Base-by-base conservation (phyloP, 1,140 invertebrate genomes). In the Drosophila yakuba region DNA sequence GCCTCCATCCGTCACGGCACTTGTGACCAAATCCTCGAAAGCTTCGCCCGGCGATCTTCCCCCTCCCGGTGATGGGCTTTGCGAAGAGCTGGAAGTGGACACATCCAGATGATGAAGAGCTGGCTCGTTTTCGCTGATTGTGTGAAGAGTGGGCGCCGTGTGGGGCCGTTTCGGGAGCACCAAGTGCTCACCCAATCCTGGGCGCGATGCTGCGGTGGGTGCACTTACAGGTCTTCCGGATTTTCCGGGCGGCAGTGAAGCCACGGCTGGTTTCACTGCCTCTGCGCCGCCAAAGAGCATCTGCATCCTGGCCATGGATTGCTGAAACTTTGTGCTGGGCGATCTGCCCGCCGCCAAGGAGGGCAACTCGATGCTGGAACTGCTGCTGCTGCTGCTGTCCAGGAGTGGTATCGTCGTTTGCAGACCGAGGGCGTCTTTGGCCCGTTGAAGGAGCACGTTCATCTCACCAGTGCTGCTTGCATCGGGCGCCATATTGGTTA, bases 251-350 rank as follows among this genome's bases (percentile, higher is more conserved):
- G 44, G 4, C n/a, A 38, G 4, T 1, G 10, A 0, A 7, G 3
- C 1, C 3, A 3, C 28, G 23, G 4, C 15, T 41, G 20, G 15
- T n/a, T 11, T 69, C 23, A 10, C 12, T 20, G 67, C 4, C 39
- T 20, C 23, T 11, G 15, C 43, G 4, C 56, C 74, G 10, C 44
- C 81, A 20, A 91, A 91, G 0, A 91, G 81, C 48, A 80, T 35
- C 45, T 91, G 66, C 89, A 91, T 91, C 56, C 78, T 85, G 47
- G 78, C 78, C 73, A 88, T 74, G 11, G 84, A 88, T 3, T 66
- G 76, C 32, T 80, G 76, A 8, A 88, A 43, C n/a, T 57, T 47
- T 4, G 39, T 32, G 10, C 48, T 61, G 17, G 47, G n/a, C 0
- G 28, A 41, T 12, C 6, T 52, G 10, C 12, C 15, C 4, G 35